phyloP scores from a whole-genome alignment of 2,888 invertebrate genomes.

The Stegana nigrithorax region DNA sequence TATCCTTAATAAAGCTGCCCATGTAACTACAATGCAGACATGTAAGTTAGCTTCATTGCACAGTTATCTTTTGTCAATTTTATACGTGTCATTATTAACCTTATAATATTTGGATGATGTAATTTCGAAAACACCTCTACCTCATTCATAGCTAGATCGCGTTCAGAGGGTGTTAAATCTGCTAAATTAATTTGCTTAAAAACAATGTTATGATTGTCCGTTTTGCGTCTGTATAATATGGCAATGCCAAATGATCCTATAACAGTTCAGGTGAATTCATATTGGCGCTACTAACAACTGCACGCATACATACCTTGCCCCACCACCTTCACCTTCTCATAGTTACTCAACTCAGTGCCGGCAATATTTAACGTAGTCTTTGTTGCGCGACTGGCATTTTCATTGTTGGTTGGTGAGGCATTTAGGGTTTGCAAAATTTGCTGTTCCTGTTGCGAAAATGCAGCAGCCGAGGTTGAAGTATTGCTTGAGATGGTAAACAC shows the following conservation, averaged over 20 bases:
- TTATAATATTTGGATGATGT: constrained; percentile 80
- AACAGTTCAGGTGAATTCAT: background rate
- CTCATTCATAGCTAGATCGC: constrained; percentile 78
- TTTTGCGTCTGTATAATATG: constrained; percentile 74
- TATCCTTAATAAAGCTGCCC: constrained; percentile 80
- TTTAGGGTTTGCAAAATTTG: constrained; percentile 8
- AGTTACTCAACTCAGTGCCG: constrained; percentile 62
- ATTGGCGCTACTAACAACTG: background rate
- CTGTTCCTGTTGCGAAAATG: constrained; percentile 37
- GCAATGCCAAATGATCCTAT: constrained; percentile 79
- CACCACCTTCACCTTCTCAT: constrained; percentile 65
- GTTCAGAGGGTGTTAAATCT: constrained; percentile 75
- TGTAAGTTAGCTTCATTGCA: background rate
- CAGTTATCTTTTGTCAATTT: too few species aligned
- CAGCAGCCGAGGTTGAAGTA: constrained; percentile 36
- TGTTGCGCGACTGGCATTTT: constrained; percentile 23
- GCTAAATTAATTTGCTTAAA: constrained; percentile 81
- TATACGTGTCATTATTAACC: constrained; percentile 49
- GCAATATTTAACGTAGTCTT: constrained; percentile 39
- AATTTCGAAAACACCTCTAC: constrained; percentile 77
- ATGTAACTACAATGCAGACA: constrained; percentile 70
- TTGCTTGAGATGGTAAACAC: constrained; percentile 57
- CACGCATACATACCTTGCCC: constrained; percentile 55
- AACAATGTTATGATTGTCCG: constrained; percentile 76
- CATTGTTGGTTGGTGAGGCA: background rate